Conservation (phyloP, 2,113 vertebrate species). For the Entomyzon cyanotis region DNA sequence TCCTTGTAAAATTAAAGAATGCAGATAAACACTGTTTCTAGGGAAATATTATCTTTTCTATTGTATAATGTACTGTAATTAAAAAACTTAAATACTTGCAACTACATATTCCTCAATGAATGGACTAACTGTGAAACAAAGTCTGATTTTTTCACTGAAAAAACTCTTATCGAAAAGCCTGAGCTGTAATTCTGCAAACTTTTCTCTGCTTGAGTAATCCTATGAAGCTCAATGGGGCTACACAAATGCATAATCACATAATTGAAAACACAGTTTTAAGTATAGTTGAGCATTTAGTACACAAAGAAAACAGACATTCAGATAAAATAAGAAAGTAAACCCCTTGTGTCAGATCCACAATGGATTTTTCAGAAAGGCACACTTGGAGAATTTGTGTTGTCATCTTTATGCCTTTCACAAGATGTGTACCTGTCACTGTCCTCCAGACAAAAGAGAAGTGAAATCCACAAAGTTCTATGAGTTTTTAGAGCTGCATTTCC, state of each 20-base stretch:
- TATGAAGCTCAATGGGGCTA: not conserved
- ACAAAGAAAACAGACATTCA: not conserved
- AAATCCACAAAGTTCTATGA: not conserved
- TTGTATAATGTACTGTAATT: constrained; percentile 10
- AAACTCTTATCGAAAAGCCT: not conserved
- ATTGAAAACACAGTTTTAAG: constrained; percentile 36
- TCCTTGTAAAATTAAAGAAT: not conserved
- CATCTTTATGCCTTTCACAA: not conserved
- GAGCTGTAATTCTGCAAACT: constrained; percentile 13
- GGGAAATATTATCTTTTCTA: constrained; percentile 37
- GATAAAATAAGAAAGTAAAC: not conserved
- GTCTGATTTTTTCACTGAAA: not conserved
- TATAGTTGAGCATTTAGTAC: not conserved
- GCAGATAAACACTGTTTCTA: constrained; percentile 20
- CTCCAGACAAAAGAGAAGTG: not conserved
- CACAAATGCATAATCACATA: constrained; percentile 11
- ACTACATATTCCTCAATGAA: not conserved
- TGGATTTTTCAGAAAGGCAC: not conserved
- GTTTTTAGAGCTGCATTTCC: not conserved
- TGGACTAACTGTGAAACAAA: not conserved
- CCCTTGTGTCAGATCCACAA: not conserved
- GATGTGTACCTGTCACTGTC: not conserved
- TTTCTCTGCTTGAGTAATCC: constrained; percentile 21
- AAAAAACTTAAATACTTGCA: constrained; percentile 19
- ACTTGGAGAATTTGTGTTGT: not conserved